These are phyloP conservation scores for Steinernema hermaphroditum DNA, from an alignment of 2,888 invertebrate species.

Conservation along the genomic window DNA sequence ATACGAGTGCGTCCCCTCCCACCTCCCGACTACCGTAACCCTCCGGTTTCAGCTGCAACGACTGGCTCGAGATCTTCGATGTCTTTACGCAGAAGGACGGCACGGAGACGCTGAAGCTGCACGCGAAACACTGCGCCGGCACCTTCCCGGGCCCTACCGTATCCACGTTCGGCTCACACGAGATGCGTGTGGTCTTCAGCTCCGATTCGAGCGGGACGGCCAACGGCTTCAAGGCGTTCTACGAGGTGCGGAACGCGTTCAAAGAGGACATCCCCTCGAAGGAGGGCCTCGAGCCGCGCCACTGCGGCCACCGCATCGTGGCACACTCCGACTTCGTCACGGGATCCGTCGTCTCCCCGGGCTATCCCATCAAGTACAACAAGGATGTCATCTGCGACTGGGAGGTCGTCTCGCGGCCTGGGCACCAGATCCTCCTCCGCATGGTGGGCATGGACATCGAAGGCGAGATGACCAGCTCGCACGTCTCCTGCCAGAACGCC, in stretches of 20 bases:
- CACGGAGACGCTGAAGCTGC: constrained; percentile 40
- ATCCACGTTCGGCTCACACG: constrained; percentile 70
- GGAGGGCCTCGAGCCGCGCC: constrained; percentile 42
- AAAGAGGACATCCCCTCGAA: constrained; percentile 56
- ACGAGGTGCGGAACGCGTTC: constrained; percentile 77
- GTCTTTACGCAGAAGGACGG: constrained; percentile 51
- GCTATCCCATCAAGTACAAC: constrained; percentile 86
- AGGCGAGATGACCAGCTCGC: constrained; percentile 71
- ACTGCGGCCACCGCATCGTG: constrained; percentile 47
- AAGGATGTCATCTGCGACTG: constrained; percentile 88
- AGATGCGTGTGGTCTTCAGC: constrained; percentile 84
- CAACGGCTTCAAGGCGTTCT: constrained; percentile 93
- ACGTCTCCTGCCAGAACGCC: constrained; percentile 55
- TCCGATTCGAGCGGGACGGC: constrained; percentile 84
- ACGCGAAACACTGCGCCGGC: constrained; percentile 79
- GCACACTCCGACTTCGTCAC: constrained; percentile 42
- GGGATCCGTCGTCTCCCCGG: constrained; percentile 75
- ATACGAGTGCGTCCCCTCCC: constrained; percentile 32
- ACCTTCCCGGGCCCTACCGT: constrained; percentile 83
- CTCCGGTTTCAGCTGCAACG: constrained; percentile 52
- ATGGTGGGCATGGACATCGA: constrained; percentile 90
- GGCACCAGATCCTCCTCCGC: constrained; percentile 77
- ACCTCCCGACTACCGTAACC: not conserved
- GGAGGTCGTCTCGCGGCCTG: constrained; percentile 74
- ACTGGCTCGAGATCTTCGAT: constrained; percentile 64